Base-by-base conservation (phyloP, 2,888 invertebrate genomes). In the Papilio gigon region DNA sequence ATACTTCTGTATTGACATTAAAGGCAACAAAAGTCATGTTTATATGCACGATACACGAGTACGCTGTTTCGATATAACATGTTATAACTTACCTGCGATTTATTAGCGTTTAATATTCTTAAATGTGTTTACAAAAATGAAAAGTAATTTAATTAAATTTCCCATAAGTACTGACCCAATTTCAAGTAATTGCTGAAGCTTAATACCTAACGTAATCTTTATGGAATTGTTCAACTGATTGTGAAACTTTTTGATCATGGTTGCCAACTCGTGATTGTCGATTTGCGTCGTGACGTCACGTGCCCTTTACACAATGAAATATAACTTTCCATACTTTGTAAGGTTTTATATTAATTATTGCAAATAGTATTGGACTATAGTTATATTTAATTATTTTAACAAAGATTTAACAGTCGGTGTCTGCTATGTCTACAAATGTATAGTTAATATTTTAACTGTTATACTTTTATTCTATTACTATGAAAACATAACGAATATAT, bases 181-280 rank as follows among this genome's bases (percentile, higher is more conserved):
- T 56, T 30, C 30, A 30, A 30, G 9, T 27, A 27, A 27, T 56
- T 56, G n/a, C 53, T n/a, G 4, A 56, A 30, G 8, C 30, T 30
- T n/a, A 27, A 56, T 56, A 30, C 30, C 3, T 17, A n/a, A 17
- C 30, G 53, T 27, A 17, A 30, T 56, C 11, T 30, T 9, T 14
- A 50, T 56, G 53, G 30, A 56, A 56, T 56, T 25, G 5, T n/a
- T 27, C n/a, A 17, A 56, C 30, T 30, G n/a, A 56, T 56, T 56
- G 53, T 30, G 53, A 56, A 56, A 30, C n/a, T 56, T 30, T 56
- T 6, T 30, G 17, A 25, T 17, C 53, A 53, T 53, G 50, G 14
- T 25, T 9, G 53, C 9, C 17, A 56, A 56, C 50, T 30, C 53
- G 27, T 56, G 53, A 30, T 56, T n/a, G 30, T 11, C 27, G 30